Evolutionary conservation across 2,888 invertebrate genomes (phyloP), one percentile per base, ranked within the genome.

Genomic region (Amitus sp.): DNA sequence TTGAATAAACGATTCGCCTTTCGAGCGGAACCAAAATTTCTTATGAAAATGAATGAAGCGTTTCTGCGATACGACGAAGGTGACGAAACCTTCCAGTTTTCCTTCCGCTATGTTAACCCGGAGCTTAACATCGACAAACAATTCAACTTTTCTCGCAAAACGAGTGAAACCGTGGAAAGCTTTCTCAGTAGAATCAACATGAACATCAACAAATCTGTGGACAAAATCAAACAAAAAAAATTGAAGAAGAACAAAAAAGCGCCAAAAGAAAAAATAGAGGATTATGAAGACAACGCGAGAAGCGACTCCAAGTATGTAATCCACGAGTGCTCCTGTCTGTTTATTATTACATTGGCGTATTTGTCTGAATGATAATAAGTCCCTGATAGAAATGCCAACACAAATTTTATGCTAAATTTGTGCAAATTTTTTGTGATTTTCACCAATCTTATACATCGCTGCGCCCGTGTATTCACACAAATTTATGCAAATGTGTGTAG

Each of bases 131-230:
- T 90, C 2, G 84, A 88, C 57, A 84, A 90, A 58, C 87, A 89
- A 64, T 93, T 93, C 71, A 93, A 92, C 82, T 89, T 94, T 67
- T 85, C 85, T 55, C 84, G 93, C 62, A 86, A 85, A 47, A 77
- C 87, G 2, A 74, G 84, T 13, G 93, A 93, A 83, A 85, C 82
- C 33, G 82, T 92, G 9, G 83, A 86, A 27, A 82, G 78, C 45
- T 87, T 92, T 63, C 78, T 89, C 19, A 76, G 74, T 1, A 85
- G 93, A 62, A 86, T 93, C 39, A 84, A 85, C 43, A 79, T 82
- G 0, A 93, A 90, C 78, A 82, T 93, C n/a, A 86, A 86, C 50
- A 91, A 89, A 78, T 84, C 85, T 47, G 50, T 86, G 0, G 82
- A 76, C 4, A 88, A 87, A 70, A 83, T 83, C 68, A 85, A 84